Evolutionary conservation across 2,888 invertebrate genomes (phyloP).

Genomic region (Tillus elongatus): DNA sequence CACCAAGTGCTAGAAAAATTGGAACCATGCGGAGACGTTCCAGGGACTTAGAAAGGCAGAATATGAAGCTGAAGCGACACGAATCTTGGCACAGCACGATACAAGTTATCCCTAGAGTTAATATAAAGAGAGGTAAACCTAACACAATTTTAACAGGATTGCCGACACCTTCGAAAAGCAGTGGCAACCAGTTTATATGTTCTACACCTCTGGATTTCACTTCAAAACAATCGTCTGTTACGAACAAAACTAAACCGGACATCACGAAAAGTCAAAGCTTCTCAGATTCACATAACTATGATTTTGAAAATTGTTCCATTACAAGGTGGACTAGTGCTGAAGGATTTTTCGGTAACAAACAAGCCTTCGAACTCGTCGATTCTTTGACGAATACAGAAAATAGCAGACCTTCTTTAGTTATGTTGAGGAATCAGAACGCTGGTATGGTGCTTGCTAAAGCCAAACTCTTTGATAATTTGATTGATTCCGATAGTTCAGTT

Average conservation of each 20-base stretch:
- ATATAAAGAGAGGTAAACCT: constrained; percentile 46
- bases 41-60: constrained; percentile 45
- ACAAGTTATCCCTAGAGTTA: constrained; percentile 41
- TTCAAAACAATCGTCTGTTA: background rate
- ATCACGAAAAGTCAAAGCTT: background rate
- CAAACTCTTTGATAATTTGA: constrained; percentile 55
- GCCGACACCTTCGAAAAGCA: constrained; percentile 13
- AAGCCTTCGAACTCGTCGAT: constrained; percentile 43
- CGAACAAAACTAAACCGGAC: background rate
- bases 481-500: constrained; percentile 26
- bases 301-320: background rate
- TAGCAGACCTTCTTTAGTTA: constrained; percentile 63
- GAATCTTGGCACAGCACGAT: constrained; percentile 54
- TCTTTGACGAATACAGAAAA: constrained; percentile 49
- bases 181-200: background rate
- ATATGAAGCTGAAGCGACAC: constrained; percentile 48
- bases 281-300: background rate
- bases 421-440: constrained; percentile 62
- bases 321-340: constrained; percentile 39
- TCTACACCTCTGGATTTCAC: background rate
- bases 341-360: constrained; percentile 39
- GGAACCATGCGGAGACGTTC: constrained; percentile 65
- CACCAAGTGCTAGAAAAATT: constrained; percentile 75
- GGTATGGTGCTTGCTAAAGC: constrained; percentile 75
- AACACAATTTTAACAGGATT: constrained; percentile 43